A percentile compares a stretch with the other conserved stretches of the same genome.
Conservation (phyloP, 2,888 invertebrate genomes). For the Tholera decimalis region DNA sequence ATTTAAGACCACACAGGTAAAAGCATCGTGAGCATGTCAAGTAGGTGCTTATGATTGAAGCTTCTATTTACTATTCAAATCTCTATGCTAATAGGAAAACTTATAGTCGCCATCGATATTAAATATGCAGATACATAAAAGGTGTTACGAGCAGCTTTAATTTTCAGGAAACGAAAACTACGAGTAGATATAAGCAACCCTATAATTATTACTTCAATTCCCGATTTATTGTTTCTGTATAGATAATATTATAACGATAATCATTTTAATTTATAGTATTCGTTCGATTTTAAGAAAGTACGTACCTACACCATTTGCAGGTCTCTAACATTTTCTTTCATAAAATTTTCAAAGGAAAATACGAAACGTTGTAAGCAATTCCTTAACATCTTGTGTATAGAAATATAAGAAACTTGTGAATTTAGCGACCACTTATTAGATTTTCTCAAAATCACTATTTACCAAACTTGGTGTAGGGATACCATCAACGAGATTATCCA, state of each 20-base stretch:
- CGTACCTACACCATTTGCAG: background rate
- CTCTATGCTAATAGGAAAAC: conserved; percentile 30
- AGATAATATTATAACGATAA: background rate
- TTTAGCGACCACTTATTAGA: background rate
- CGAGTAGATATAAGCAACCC: too few species aligned
- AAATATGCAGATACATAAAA: conserved; percentile 3
- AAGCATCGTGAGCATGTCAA: conserved; percentile 36
- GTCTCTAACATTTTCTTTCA: background rate
- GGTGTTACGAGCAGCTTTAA: background rate
- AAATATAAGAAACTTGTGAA: conserved; percentile 4
- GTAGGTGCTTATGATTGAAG: conserved; percentile 28
- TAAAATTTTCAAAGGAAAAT: background rate
- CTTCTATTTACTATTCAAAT: conserved; percentile 29
- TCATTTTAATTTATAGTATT: background rate
- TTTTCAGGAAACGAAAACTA: conserved; percentile 19
- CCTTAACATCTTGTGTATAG: background rate
- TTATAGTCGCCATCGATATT: conserved; percentile 5
- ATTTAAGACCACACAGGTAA: conserved; percentile 5
- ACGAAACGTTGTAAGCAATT: background rate
- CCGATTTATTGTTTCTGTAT: conserved; percentile 5
- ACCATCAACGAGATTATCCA: background rate
- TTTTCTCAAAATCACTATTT: conserved; percentile 3
- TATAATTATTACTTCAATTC: conserved; percentile 1
- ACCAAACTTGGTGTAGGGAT: conserved; percentile 11
- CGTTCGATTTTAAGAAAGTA: conserved; percentile 4